phyloP scores from a whole-genome alignment of 2,888 invertebrate species.

The Drosophila fulvimacula region DNA sequence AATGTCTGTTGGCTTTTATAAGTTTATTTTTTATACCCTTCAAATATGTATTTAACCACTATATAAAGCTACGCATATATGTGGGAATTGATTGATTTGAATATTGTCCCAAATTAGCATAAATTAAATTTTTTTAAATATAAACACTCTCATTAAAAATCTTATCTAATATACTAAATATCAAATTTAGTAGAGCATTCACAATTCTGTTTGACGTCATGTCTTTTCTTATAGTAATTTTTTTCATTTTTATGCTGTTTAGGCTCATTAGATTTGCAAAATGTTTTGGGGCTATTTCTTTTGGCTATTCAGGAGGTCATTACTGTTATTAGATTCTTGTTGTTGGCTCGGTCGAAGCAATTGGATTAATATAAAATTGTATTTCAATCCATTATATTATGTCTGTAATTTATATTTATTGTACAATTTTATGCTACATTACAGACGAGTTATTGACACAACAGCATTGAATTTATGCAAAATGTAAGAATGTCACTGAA shows the following conservation, averaged over 20 bases:
- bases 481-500: constrained; percentile 8
- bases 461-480: constrained; percentile 18
- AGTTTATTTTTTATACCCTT: constrained; percentile 24
- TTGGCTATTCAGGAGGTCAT: constrained; percentile 60
- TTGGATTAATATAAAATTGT: constrained; percentile 78
- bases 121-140: too few species aligned
- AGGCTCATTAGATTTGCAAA: constrained; percentile 85
- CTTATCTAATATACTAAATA: background rate
- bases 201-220: background rate
- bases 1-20: constrained; percentile 29
- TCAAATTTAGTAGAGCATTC: constrained; percentile 5
- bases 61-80: background rate
- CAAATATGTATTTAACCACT: background rate
- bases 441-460: constrained; percentile 50
- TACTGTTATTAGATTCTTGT: constrained; percentile 74
- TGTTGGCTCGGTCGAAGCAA: constrained; percentile 25
- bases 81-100: too few species aligned
- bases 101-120: too few species aligned
- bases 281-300: constrained; percentile 74
- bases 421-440: constrained; percentile 71
- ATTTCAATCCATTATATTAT: constrained; percentile 55
- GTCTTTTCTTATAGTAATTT: constrained; percentile 38
- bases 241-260: constrained; percentile 81
- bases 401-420: constrained; percentile 66
- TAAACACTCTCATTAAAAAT: background rate